Evolutionary conservation across 2,888 invertebrate genomes (phyloP).

Genomic region (Ornithoptera alexandrae): DNA sequence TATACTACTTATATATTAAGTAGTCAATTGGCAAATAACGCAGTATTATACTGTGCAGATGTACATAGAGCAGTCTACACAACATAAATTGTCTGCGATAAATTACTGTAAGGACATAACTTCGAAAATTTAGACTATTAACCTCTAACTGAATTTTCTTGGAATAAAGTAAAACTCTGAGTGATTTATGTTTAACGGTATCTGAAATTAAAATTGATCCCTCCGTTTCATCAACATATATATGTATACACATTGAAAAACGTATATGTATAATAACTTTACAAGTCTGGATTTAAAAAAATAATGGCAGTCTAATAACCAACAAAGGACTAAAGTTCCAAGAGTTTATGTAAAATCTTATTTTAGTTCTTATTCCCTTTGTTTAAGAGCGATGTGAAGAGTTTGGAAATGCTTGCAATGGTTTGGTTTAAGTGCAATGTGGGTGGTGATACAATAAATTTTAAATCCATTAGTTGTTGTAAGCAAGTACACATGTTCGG

Average conservation of each 20-base stretch:
- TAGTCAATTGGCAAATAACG: too few species aligned
- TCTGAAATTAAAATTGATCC: too few species aligned
- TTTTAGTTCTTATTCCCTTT: neutral
- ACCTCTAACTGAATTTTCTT: too few species aligned
- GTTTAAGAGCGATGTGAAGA: neutral
- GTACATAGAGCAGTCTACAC: too few species aligned
- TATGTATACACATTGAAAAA: neutral
- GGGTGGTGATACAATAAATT: constrained; percentile 75
- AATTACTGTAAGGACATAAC: too few species aligned
- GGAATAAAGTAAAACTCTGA: too few species aligned
- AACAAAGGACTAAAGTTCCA: constrained; percentile 8
- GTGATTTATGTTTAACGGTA: too few species aligned
- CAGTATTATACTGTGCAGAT: too few species aligned
- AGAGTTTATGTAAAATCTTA: neutral
- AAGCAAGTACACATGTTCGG: constrained; percentile 73
- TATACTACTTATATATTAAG: too few species aligned
- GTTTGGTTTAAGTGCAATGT: constrained; percentile 47
- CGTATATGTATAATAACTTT: constrained; percentile 2
- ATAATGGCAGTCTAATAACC: constrained; percentile 12
- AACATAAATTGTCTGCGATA: too few species aligned
- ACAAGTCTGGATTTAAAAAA: constrained; percentile 11
- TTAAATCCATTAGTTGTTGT: constrained; percentile 76
- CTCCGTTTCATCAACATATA: too few species aligned
- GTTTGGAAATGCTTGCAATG: neutral
- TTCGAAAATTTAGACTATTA: too few species aligned